Evolutionary conservation across 2,113 vertebrate species (phyloP), one percentile per base, ranked within the genome.

Genomic region (Argyrosomus japonicus): DNA sequence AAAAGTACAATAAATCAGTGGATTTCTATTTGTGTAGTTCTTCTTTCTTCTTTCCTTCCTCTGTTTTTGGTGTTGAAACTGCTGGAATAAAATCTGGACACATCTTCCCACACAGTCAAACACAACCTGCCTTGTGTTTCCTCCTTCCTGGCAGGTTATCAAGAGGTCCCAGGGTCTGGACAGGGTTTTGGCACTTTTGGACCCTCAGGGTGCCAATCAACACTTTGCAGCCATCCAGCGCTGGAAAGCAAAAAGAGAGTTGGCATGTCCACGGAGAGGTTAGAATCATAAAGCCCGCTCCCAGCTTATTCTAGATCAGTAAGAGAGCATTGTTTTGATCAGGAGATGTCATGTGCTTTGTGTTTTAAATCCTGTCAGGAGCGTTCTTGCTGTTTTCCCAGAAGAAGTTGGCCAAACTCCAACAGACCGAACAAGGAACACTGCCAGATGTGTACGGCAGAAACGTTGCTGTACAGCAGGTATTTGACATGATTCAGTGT

Each of bases 351-450:
- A 25, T 75, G 21, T 47, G 5, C 12, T 75, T 21, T 29, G 36
- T 74, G 18, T 61, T 82, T 69, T 45, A 25, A 9, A 43, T 81
- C 6, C 53, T 75, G 6, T 72, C 74, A 93, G 93, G 93, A 68
- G 91, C 88, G 0, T 99, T 99, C 90, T 84, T 99, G 75, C 87
- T 95, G 50, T 99, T 95, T 84, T 97, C 97, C 14, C 96, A 96
- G 87, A 98, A 98, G 93, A 96, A 97, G 61, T 51, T 96, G 89
- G 92, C 94, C 1, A 89, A 95, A 36, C 77, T 96, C 25, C 97
- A 94, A 73, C 43, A 72, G 79, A 86, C 91, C 11, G 87, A 92
- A 13, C 68, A 72, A 68, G 72, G 47, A 2, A 83, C 71, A 7
- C 60, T 48, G 0, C 58, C 85, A 0, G 67, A 74, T 40, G 88